A percentile compares a stretch with the other conserved stretches of the same genome.
Conservation (phyloP, 2,888 invertebrate genomes). For the Chesias legatella region DNA sequence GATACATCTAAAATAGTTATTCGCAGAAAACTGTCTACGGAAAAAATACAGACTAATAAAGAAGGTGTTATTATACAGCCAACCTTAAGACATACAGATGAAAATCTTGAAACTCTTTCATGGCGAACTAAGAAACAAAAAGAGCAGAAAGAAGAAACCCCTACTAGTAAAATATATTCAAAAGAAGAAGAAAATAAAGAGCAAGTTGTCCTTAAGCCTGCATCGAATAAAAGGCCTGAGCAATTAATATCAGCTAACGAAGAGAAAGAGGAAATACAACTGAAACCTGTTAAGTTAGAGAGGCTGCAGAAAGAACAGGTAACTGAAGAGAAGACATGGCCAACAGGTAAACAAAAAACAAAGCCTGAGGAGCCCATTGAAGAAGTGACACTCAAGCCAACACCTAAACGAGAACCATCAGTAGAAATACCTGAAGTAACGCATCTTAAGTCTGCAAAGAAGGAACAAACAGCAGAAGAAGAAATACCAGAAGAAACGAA, state of each 20-base stretch:
- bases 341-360: not conserved
- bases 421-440: constrained; percentile 59
- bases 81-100: constrained; percentile 14
- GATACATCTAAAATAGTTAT: constrained; percentile 1
- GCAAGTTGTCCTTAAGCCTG: no score
- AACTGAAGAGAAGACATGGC: not conserved
- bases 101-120: constrained; percentile 37
- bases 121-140: constrained; percentile 28
- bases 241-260: no score
- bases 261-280: not conserved
- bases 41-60: constrained; percentile 5
- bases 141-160: no score
- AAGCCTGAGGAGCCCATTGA: not conserved
- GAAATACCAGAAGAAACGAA: constrained; percentile 42
- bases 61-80: no score
- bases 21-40: constrained; percentile 10
- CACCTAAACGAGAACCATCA: constrained; percentile 14
- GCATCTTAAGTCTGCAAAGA: constrained; percentile 33
- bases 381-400: constrained; percentile 3
- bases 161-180: no score
- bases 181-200: no score
- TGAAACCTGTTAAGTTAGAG: not conserved
- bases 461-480: constrained; percentile 26
- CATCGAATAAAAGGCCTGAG: no score
- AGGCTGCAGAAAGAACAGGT: not conserved